Conservation (phyloP, 2,888 invertebrate genomes). For the Drosophila percnosoma region DNA sequence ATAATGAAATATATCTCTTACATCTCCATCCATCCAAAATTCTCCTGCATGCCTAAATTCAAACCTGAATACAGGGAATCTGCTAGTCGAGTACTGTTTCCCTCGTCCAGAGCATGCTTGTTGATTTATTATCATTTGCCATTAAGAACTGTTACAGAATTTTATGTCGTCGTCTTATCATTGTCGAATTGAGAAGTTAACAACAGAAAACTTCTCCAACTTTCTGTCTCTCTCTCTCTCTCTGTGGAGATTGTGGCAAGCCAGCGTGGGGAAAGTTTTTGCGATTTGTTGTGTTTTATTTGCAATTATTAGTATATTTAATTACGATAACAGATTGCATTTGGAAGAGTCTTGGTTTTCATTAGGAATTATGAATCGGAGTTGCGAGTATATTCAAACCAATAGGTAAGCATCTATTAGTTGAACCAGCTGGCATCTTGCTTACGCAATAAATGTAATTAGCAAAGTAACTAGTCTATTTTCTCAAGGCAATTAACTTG, state of each 20-base stretch:
- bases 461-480: slow-evolving; percentile 40
- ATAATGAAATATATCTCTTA: not conserved
- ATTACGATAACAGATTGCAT: slow-evolving; percentile 19
- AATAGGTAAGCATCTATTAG: slow-evolving; percentile 1
- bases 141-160: not conserved
- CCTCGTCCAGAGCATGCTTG: not conserved
- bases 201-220: not conserved
- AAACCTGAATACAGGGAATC: not conserved
- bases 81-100: not conserved
- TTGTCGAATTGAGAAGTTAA: not conserved
- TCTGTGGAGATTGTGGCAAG: slow-evolving; percentile 1
- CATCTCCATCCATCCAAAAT: not conserved
- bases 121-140: slow-evolving; percentile 20
- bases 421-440: slow-evolving; percentile 2
- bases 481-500: slow-evolving; percentile 53
- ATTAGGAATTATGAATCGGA: slow-evolving; percentile 9
- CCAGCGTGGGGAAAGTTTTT: slow-evolving; percentile 32
- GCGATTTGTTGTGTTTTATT: slow-evolving; percentile 27
- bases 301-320: slow-evolving; percentile 18
- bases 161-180: slow-evolving; percentile 30
- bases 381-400: slow-evolving; percentile 2
- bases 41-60: not conserved
- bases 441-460: slow-evolving; percentile 37
- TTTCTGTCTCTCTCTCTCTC: not conserved
- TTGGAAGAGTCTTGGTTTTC: slow-evolving; percentile 3